phyloP scores from a whole-genome alignment of 1,140 invertebrate genomes.

The Drosophila novamexicana region DNA sequence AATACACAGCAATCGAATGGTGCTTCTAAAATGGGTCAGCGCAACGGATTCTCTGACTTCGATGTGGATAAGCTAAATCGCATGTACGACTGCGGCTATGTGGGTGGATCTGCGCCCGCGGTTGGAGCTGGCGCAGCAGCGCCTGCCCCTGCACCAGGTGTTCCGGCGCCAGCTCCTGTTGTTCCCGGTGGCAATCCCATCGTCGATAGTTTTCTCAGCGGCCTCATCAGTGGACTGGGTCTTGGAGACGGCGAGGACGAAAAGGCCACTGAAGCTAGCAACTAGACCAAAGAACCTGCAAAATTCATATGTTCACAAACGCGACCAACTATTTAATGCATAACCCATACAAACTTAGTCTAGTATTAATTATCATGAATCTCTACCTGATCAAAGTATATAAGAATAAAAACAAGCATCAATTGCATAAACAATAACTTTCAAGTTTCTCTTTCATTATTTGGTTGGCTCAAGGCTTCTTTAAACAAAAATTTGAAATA shows the following conservation, averaged over 20 bases:
- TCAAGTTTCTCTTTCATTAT: no score
- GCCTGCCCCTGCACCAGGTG: slow-evolving; percentile 19
- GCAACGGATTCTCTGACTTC: slow-evolving; percentile 89
- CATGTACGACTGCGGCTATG: slow-evolving; percentile 89
- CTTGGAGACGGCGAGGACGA: slow-evolving; percentile 53
- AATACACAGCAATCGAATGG: slow-evolving; percentile 51
- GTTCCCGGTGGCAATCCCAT: slow-evolving; percentile 67
- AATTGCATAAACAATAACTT: background rate
- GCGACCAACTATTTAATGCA: slow-evolving; percentile 65
- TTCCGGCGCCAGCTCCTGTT: slow-evolving; percentile 30
- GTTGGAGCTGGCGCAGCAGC: slow-evolving; percentile 4
- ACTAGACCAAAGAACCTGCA: slow-evolving; percentile 41
- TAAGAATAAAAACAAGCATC: slow-evolving; percentile 41
- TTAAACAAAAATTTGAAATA: no score
- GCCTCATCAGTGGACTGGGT: slow-evolving; percentile 72
- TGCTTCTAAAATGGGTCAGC: slow-evolving; percentile 86
- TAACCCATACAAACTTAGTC: slow-evolving; percentile 24
- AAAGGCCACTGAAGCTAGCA: slow-evolving; percentile 17
- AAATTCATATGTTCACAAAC: slow-evolving; percentile 31
- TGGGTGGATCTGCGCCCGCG: slow-evolving; percentile 18
- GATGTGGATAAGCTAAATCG: slow-evolving; percentile 90
- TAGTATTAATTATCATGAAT: slow-evolving; percentile 41
- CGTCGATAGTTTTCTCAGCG: slow-evolving; percentile 72
- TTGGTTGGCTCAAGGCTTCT: no score
- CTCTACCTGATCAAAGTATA: slow-evolving; percentile 37